Evolutionary conservation across 2,797 vertebrate genomes (phyloP), one percentile per base, ranked within the genome.

Genomic region (Gila robusta): DNA sequence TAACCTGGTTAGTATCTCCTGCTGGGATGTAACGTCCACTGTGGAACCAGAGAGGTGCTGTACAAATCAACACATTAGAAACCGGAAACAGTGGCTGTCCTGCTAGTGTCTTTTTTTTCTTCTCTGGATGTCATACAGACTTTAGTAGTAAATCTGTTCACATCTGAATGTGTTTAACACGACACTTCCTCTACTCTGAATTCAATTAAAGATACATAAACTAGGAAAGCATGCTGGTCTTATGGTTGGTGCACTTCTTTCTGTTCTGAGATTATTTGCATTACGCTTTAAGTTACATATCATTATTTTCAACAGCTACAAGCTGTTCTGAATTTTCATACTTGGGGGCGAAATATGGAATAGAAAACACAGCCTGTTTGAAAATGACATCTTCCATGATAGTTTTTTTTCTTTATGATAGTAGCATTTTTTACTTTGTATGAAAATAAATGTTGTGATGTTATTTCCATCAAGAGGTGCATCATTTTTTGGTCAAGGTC

Each of bases 1-100:
- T 89, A 94, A 95, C 89, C 73, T 5, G 84, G 88, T 91, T 32
- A 44, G 1, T 66, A 32, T 35, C 19, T 66, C 73, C 79, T 89
- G 88, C 86, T 86, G 82, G 89, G 49, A 86, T 79, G 62, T 80
- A 87, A 79, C 54, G 59, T 47, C 44, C 71, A 73, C 73, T 64
- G n/a, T 37, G 87, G 21, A 87, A 88, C 84, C 72, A 54, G 2
- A 86, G 86, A 90, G 71, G 87, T 85, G 72, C 81, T 77, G 85
- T 23, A 87, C 87, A 83, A 77, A 87, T 88, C 86, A 69, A 78
- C 67, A 85, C 52, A 72, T 85, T 85, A 72, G 12, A 62, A 52
- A 73, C 37, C 11, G 44, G 85, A 81, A 81, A 70, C 66, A 79
- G 49, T 56, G 52, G 71, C 56, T 52, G 77, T 84, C 83, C 21